Evolutionary conservation across 1,140 invertebrate species (phyloP).

Genomic region (Caligus rogercresseyi): DNA sequence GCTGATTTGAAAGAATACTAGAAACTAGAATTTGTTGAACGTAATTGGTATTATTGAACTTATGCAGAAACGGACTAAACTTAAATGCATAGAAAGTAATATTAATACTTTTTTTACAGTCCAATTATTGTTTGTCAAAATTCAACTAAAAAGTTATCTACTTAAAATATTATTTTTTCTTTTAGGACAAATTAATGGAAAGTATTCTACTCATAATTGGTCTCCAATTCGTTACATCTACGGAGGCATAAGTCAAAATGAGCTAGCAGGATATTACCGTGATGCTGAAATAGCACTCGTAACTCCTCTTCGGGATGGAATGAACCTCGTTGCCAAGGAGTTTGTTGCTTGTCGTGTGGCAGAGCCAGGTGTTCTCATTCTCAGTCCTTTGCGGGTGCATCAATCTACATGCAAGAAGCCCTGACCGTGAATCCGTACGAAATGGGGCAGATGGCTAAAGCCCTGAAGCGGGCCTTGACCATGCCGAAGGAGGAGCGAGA

Average conservation of each 20-base stretch:
- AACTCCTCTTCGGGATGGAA: conserved; percentile 68
- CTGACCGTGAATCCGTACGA: conserved; percentile 78
- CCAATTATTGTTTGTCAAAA: too few relatives aligned
- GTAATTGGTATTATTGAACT: too few relatives aligned
- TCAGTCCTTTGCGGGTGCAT: conserved; percentile 58
- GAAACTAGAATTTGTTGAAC: too few relatives aligned
- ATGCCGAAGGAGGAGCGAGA: conserved; percentile 76
- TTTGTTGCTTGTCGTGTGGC: conserved; percentile 77
- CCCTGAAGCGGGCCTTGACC: conserved; percentile 60
- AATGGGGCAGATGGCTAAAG: conserved; percentile 62
- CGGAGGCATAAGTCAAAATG: conserved; percentile 59
- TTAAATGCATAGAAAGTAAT: too few relatives aligned
- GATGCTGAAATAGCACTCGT: conserved; percentile 67
- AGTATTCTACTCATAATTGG: conserved; percentile 51
- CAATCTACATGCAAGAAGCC: conserved; percentile 25
- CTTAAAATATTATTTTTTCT: neutral
- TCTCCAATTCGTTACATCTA: conserved; percentile 78
- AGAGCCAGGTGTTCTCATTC: conserved; percentile 57
- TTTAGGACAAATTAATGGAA: conserved; percentile 28
- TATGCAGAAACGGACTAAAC: too few relatives aligned
- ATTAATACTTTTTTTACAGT: too few relatives aligned
- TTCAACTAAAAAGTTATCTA: too few relatives aligned
- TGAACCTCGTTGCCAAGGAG: conserved; percentile 85
- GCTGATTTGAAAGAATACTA: neutral
- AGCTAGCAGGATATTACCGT: conserved; percentile 54